Conservation (phyloP, 2,888 invertebrate species). For the Acleris literana region DNA sequence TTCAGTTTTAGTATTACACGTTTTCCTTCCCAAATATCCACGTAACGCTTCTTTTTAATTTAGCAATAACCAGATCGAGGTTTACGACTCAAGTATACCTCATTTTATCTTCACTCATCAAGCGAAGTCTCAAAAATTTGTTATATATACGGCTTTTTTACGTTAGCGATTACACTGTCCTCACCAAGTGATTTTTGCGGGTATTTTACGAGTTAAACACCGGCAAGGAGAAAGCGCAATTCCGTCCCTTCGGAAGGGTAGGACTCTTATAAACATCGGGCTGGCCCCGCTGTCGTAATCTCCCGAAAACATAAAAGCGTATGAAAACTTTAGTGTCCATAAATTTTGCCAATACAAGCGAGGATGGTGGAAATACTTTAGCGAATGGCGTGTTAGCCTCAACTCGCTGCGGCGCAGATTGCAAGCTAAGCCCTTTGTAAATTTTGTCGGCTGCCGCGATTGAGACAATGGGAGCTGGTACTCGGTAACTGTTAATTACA, state of each 20-base stretch:
- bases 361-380: slow-evolving; percentile 54
- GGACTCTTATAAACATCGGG: slow-evolving; percentile 64
- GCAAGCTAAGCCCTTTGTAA: slow-evolving; percentile 38
- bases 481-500: slow-evolving; percentile 21
- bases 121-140: slow-evolving; percentile 17
- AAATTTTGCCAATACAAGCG: slow-evolving; percentile 70
- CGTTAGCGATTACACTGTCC: slow-evolving; percentile 29
- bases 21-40: neutral
- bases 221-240: slow-evolving; percentile 58
- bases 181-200: slow-evolving; percentile 46
- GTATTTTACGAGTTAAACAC: slow-evolving; percentile 54
- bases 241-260: slow-evolving; percentile 55
- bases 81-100: neutral
- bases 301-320: slow-evolving; percentile 70
- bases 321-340: slow-evolving; percentile 75
- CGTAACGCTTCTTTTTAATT: neutral
- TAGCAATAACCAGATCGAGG: neutral
- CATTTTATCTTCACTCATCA: slow-evolving; percentile 8
- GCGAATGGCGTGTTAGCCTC: slow-evolving; percentile 48
- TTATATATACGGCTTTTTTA: slow-evolving; percentile 23
- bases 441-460: slow-evolving; percentile 25
- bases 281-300: slow-evolving; percentile 64
- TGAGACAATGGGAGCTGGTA: slow-evolving; percentile 24
- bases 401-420: slow-evolving; percentile 42
- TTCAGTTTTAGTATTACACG: no score